phyloP scores from a whole-genome alignment of 2,888 invertebrate species.

The Carcina quercana region DNA sequence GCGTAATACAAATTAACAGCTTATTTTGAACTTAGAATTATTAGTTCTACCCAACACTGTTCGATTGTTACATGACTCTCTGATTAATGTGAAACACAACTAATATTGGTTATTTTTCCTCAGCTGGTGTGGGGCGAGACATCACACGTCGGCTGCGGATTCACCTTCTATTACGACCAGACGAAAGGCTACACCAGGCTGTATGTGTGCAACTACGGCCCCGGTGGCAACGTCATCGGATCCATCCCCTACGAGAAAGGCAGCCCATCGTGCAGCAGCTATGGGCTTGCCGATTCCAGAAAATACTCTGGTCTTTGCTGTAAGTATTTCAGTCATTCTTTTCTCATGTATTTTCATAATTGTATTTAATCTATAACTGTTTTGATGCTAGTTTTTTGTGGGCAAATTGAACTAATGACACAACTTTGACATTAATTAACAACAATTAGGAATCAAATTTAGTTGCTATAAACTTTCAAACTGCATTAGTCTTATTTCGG shows the following conservation, averaged over 20 bases:
- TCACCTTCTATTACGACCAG: slow-evolving; percentile 85
- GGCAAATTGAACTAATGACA: too few species aligned
- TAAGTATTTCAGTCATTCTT: slow-evolving; percentile 56
- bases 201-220: slow-evolving; percentile 91
- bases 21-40: too few species aligned
- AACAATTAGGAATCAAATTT: too few species aligned
- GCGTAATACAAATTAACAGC: too few species aligned
- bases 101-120: slow-evolving; percentile 21
- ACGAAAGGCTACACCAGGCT: slow-evolving; percentile 84
- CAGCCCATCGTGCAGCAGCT: slow-evolving; percentile 80
- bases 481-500: too few species aligned
- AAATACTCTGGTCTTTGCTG: slow-evolving; percentile 86
- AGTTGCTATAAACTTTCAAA: background rate
- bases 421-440: too few species aligned
- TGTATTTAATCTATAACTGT: background rate
- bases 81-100: too few species aligned
- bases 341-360: background rate
- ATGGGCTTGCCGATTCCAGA: slow-evolving; percentile 80
- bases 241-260: slow-evolving; percentile 85
- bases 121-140: slow-evolving; percentile 93
- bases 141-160: slow-evolving; percentile 90
- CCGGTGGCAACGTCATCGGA: slow-evolving; percentile 86
- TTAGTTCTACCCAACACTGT: too few species aligned
- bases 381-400: too few species aligned
- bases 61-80: too few species aligned